These are phyloP conservation scores for Amiota minor DNA, from an alignment of 2,888 invertebrate genomes.

Conservation along the genomic window DNA sequence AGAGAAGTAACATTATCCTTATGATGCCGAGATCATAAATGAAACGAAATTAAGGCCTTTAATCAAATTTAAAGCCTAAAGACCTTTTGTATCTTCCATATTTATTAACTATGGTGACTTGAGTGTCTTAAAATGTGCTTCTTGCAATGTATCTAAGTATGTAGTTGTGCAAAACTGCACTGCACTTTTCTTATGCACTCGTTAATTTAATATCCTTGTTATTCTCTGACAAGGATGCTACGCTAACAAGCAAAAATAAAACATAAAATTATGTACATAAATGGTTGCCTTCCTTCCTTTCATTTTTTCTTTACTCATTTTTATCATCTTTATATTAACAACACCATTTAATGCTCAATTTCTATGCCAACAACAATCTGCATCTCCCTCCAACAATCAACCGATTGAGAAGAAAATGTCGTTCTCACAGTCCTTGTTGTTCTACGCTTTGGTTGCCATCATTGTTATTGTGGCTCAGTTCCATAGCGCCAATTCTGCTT, in stretches of 20 bases:
- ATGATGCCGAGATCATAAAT: constrained; percentile 37
- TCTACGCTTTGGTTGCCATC: constrained; percentile 47
- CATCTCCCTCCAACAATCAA: too few relatives aligned
- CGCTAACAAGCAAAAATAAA: constrained; percentile 2
- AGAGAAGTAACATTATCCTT: too few relatives aligned
- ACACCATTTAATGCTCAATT: not conserved
- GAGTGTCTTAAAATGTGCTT: not conserved
- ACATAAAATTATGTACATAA: too few relatives aligned
- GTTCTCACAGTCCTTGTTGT: constrained; percentile 60
- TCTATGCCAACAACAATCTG: not conserved
- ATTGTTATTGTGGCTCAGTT: constrained; percentile 45
- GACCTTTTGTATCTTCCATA: too few relatives aligned
- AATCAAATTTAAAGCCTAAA: constrained; percentile 46
- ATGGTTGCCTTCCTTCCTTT: not conserved
- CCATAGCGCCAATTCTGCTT: constrained; percentile 54
- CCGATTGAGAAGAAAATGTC: constrained; percentile 55
- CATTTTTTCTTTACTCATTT: not conserved
- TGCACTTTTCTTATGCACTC: not conserved
- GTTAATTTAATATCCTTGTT: constrained; percentile 39
- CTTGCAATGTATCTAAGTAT: not conserved
- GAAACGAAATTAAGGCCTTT: constrained; percentile 37
- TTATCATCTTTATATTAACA: not conserved
- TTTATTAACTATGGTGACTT: not conserved
- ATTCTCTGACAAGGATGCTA: constrained; percentile 31
- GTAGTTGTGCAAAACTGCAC: not conserved